Evolutionary conservation across 2,888 invertebrate genomes (phyloP).

Genomic region (Falcaria lacertinaria): DNA sequence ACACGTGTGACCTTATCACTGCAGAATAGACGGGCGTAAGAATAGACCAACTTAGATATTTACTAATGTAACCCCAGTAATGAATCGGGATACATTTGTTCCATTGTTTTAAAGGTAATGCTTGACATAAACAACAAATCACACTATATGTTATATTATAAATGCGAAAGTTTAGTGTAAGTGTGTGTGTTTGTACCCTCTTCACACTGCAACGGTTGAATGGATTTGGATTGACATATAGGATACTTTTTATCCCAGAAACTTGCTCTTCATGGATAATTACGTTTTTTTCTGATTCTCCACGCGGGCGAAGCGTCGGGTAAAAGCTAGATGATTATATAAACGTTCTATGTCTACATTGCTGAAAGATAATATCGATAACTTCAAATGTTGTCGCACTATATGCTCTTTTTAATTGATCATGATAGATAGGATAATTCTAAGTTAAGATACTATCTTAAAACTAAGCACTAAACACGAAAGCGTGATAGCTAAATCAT

Average conservation of each 20-base stretch:
- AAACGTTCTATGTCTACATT: neutral
- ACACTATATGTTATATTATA: no score
- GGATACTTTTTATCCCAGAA: no score
- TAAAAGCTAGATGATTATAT: no score
- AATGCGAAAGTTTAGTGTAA: no score
- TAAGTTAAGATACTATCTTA: constrained; percentile 15
- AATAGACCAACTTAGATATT: neutral
- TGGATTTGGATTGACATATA: no score
- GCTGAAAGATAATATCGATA: neutral
- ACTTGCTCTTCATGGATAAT: no score
- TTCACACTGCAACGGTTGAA: no score
- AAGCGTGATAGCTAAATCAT: constrained; percentile 46
- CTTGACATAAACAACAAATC: neutral
- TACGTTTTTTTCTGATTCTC: no score
- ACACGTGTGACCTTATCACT: constrained; percentile 2
- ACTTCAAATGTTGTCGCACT: constrained; percentile 1
- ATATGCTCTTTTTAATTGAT: constrained; percentile 1
- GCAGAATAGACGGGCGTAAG: neutral
- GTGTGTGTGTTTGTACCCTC: no score
- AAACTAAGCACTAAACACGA: constrained; percentile 17
- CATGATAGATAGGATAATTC: constrained; percentile 2
- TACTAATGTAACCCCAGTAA: neutral
- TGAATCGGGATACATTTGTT: neutral
- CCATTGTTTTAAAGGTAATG: neutral
- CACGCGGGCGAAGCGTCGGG: no score